Percentiles rank a stretch among this genome's conserved stretches.
phyloP scores from a whole-genome alignment of 2,113 vertebrate genomes.

The Cyanoderma ruficeps region DNA sequence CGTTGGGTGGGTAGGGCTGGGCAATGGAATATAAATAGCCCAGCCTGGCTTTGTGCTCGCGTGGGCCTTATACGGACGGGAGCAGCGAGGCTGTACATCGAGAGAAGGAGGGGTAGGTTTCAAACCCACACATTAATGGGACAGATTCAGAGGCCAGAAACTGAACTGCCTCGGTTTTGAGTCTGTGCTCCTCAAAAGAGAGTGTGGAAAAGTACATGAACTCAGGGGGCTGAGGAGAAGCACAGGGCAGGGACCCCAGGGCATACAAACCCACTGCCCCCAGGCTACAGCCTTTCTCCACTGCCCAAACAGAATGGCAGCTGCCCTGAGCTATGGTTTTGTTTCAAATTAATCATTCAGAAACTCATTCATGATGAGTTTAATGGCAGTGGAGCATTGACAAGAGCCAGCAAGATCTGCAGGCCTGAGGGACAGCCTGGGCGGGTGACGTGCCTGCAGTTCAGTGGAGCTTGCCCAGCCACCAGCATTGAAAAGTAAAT shows the following conservation, averaged over 20 bases:
- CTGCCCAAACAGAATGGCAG: not conserved
- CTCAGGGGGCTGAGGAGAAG: not conserved
- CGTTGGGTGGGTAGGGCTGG: not conserved
- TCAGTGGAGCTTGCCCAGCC: not conserved
- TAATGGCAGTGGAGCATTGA: not conserved
- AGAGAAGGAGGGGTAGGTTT: not conserved
- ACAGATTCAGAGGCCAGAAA: not conserved
- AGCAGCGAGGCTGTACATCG: not conserved
- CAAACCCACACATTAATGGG: not conserved
- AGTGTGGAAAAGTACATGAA: fast-evolving
- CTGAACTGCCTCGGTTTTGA: not conserved
- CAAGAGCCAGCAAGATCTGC: fast-evolving
- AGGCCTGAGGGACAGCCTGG: not conserved
- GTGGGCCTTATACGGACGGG: constrained; percentile 24
- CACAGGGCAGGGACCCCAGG: not conserved
- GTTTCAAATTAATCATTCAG: not conserved
- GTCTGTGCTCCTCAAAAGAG: not conserved
- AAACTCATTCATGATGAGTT: not conserved
- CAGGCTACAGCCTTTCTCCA: not conserved
- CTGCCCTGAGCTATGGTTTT: not conserved
- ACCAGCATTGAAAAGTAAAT: not conserved
- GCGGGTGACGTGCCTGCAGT: not conserved
- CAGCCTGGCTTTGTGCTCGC: constrained; percentile 20
- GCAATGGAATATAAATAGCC: constrained; percentile 33
- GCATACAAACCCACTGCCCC: not conserved